Evolutionary conservation across 2,888 invertebrate genomes (phyloP).

Genomic region (Camponotus fellah): DNA sequence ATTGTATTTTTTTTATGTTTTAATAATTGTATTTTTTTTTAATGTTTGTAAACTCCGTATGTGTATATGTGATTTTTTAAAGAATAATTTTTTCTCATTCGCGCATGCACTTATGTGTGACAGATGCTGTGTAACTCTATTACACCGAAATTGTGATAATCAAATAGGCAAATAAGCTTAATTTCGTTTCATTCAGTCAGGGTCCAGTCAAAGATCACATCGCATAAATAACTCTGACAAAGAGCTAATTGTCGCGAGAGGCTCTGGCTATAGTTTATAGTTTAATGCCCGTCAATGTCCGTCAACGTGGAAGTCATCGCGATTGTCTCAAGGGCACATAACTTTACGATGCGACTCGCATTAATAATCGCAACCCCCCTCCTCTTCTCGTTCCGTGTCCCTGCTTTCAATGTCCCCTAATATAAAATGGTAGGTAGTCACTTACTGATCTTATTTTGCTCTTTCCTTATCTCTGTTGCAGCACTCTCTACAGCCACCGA

Average conservation of each 20-base stretch:
- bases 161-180: neutral
- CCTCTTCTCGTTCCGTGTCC: neutral
- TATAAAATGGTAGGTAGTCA: conserved; percentile 9
- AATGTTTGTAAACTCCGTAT: neutral
- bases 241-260: conserved; percentile 35
- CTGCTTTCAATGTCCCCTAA: neutral
- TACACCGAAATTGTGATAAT: neutral
- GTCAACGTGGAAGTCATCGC: conserved; percentile 64
- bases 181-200: conserved; percentile 4
- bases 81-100: no score
- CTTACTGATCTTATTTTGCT: conserved; percentile 38
- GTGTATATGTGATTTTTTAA: no score
- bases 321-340: conserved; percentile 69
- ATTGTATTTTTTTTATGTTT: neutral
- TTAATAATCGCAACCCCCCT: conserved; percentile 62
- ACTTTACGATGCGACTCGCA: conserved; percentile 67
- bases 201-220: neutral
- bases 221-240: conserved; percentile 32
- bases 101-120: neutral
- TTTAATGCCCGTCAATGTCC: conserved; percentile 59
- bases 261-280: conserved; percentile 15
- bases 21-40: neutral
- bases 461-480: conserved; percentile 75
- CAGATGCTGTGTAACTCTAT: neutral
- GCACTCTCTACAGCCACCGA: conserved; percentile 82